Evolutionary conservation across 2,888 invertebrate species (phyloP).

Genomic region (Euphydryas editha): DNA sequence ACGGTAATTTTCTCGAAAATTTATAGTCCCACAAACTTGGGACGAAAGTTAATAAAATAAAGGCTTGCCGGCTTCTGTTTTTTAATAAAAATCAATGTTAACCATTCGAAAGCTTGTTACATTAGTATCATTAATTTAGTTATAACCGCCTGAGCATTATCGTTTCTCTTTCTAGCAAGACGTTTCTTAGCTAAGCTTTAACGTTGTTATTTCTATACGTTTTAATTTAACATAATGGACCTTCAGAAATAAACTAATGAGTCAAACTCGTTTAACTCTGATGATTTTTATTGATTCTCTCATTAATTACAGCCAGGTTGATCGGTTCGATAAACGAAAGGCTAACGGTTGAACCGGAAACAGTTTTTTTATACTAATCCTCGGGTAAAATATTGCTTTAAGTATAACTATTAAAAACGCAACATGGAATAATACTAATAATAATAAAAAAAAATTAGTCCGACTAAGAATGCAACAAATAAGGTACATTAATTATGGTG

Average conservation of each 20-base stretch:
- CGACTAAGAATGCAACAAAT: conserved; percentile 52
- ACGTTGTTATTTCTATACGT: conserved; percentile 16
- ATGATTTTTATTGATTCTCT: conserved; percentile 51
- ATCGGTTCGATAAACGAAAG: conserved; percentile 34
- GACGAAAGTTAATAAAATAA: neutral
- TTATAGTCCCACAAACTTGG: too few relatives aligned
- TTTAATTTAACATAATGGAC: conserved; percentile 31
- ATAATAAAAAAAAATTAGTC: conserved; percentile 35
- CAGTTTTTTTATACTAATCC: conserved; percentile 50
- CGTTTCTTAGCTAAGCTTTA: neutral
- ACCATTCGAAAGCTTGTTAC: neutral
- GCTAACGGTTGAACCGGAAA: conserved; percentile 66
- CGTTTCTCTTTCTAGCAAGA: neutral
- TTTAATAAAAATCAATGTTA: neutral
- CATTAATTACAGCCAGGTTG: conserved; percentile 51
- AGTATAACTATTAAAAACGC: conserved; percentile 65
- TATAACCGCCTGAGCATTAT: neutral
- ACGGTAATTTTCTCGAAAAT: too few relatives aligned
- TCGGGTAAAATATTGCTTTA: conserved; percentile 58
- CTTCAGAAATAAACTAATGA: conserved; percentile 35
- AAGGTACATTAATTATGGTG: conserved; percentile 32
- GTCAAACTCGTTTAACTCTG: conserved; percentile 43
- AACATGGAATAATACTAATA: conserved; percentile 58
- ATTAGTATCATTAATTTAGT: neutral
- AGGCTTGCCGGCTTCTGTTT: neutral